phyloP scores from a whole-genome alignment of 2,797 vertebrate species.

The Danio tinwini region DNA sequence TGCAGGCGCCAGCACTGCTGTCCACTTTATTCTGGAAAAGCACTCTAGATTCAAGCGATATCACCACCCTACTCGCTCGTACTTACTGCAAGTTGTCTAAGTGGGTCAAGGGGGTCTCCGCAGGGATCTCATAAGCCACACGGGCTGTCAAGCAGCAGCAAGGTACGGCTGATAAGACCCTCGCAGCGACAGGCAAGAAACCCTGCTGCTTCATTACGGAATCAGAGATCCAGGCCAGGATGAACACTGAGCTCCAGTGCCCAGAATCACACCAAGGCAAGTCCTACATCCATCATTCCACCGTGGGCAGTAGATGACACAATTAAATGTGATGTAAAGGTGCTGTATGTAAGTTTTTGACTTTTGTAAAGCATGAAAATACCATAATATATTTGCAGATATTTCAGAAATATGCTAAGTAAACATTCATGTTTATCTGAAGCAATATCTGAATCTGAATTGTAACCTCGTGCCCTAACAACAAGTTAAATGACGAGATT shows the following conservation, averaged over 20 bases:
- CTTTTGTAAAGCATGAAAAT: too few species aligned
- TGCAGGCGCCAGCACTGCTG: conserved; percentile 7
- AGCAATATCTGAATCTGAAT: too few species aligned
- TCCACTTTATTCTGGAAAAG: conserved; percentile 37
- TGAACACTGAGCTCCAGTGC: conserved; percentile 17
- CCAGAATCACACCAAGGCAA: conserved; percentile 35
- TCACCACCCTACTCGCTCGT: conserved; percentile 10
- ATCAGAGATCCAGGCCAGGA: conserved; percentile 27
- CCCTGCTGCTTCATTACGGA: conserved; percentile 43
- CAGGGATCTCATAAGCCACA: conserved; percentile 51
- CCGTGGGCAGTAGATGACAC: neutral
- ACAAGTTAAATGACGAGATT: too few species aligned
- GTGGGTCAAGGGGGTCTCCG: conserved; percentile 59
- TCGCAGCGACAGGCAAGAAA: conserved; percentile 31
- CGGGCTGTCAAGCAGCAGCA: conserved; percentile 45
- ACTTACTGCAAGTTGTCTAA: conserved; percentile 44
- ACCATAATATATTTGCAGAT: too few species aligned
- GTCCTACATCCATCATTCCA: conserved; percentile 19
- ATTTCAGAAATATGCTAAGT: too few species aligned
- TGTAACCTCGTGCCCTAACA: too few species aligned
- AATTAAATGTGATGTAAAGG: too few species aligned
- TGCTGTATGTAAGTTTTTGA: too few species aligned
- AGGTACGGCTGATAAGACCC: conserved; percentile 43
- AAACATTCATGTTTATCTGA: too few species aligned
- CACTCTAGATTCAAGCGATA: conserved; percentile 37